Conservation (phyloP, 2,888 invertebrate species). For the Drosophila silvestris region DNA sequence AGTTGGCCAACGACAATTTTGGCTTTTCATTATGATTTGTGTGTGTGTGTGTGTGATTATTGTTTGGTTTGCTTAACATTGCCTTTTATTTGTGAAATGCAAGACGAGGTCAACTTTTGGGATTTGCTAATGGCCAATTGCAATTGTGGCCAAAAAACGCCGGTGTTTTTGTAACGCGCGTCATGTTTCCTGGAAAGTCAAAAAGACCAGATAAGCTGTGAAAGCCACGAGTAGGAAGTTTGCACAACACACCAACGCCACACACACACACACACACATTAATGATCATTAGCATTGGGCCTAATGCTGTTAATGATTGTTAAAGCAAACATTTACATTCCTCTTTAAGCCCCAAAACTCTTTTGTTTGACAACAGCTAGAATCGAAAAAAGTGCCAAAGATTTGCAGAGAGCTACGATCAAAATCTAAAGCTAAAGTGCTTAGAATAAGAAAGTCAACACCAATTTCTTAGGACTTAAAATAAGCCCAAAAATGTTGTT, state of each 20-base stretch:
- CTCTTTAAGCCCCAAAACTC: constrained; percentile 34
- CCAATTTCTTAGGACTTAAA: not conserved
- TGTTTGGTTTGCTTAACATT: constrained; percentile 15
- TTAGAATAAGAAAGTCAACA: not conserved
- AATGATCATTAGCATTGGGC: not conserved
- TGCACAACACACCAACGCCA: constrained; percentile 34
- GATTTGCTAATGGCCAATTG: constrained; percentile 28
- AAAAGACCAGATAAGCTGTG: constrained; percentile 26
- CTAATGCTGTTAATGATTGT: not conserved
- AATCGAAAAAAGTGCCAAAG: not conserved
- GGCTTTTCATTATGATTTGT: constrained; percentile 35
- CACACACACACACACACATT: not conserved
- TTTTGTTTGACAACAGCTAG: constrained; percentile 13
- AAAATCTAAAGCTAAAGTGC: not conserved
- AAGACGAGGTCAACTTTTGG: constrained; percentile 52
- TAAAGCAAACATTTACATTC: constrained; percentile 67
- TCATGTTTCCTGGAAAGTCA: constrained; percentile 61
- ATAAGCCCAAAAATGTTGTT: not conserved
- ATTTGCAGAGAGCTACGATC: not conserved
- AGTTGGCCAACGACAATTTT: constrained; percentile 44
- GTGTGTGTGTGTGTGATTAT: not conserved
- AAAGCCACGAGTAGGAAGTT: constrained; percentile 75
- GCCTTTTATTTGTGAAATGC: constrained; percentile 47
- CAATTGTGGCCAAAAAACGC: constrained; percentile 18
- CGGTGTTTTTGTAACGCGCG: constrained; percentile 16